Evolutionary conservation across 2,888 invertebrate species (phyloP).

Genomic region (Limnephilus auricula): DNA sequence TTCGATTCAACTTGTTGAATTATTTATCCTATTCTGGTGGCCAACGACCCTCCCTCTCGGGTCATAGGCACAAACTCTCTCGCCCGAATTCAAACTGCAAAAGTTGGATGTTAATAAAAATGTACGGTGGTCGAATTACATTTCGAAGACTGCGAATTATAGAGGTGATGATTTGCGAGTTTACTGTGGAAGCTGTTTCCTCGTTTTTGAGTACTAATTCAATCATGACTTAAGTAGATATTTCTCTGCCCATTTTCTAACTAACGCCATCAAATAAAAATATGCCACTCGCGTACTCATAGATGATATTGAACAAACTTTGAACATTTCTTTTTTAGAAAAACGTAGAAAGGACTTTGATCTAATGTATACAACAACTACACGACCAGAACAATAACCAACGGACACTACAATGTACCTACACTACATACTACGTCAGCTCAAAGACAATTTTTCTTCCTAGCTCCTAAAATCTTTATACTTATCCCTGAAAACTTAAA

Average conservation of each 20-base stretch:
- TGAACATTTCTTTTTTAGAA: too few species aligned
- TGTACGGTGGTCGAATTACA: not conserved
- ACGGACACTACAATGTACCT: too few species aligned
- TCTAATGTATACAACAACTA: too few species aligned
- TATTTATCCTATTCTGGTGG: constrained; percentile 55
- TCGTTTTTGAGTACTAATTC: not conserved
- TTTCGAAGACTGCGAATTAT: not conserved
- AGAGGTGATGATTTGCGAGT: not conserved
- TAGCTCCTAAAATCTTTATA: too few species aligned
- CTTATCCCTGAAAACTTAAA: too few species aligned
- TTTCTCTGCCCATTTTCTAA: not conserved
- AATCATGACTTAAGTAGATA: not conserved
- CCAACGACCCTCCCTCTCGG: constrained; percentile 37
- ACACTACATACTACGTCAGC: too few species aligned
- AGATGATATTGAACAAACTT: too few species aligned
- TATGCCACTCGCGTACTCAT: not conserved
- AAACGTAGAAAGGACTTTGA: too few species aligned
- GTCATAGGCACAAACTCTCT: constrained; percentile 48
- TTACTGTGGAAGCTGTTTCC: not conserved
- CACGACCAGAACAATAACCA: too few species aligned
- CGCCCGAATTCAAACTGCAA: constrained; percentile 59
- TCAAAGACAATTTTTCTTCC: too few species aligned
- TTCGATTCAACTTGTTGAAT: constrained; percentile 59
- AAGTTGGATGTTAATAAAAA: constrained; percentile 36
- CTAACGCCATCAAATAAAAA: too few species aligned